Percentiles rank a stretch among this genome's conserved stretches.
Conservation (phyloP, 1,140 invertebrate species). For the Penaeus vannamei region DNA sequence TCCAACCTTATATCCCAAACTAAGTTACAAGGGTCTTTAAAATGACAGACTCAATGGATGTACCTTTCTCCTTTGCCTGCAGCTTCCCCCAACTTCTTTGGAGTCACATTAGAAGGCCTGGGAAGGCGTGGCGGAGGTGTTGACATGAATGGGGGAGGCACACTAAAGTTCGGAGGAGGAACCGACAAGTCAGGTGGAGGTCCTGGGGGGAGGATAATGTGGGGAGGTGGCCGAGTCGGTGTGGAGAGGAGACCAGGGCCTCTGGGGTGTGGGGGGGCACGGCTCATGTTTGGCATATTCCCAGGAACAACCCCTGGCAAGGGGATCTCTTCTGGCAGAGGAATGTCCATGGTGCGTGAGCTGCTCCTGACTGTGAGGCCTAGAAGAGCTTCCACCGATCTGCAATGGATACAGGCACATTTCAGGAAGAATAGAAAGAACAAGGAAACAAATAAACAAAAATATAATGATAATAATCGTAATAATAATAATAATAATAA, state of each 20-base stretch:
- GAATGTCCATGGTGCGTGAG: slow-evolving; percentile 50
- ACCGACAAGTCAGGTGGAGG: slow-evolving; percentile 47
- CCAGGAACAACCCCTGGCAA: slow-evolving; percentile 28
- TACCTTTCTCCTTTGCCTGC: slow-evolving; percentile 30
- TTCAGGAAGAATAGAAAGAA: background rate
- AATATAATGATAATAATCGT: no score
- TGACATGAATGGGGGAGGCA: slow-evolving; percentile 35
- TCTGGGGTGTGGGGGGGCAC: slow-evolving; percentile 13
- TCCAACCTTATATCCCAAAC: no score
- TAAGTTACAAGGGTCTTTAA: background rate
- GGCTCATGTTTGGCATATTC: background rate
- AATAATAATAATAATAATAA: no score
- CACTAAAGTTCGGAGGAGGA: slow-evolving; percentile 44
- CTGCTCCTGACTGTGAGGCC: no score
- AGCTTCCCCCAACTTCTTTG: slow-evolving; percentile 4
- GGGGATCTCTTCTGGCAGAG: slow-evolving; percentile 50
- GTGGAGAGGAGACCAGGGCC: background rate
- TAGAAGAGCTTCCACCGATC: background rate
- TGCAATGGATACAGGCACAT: background rate
- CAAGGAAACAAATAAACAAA: no score
- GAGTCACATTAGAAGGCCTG: background rate
- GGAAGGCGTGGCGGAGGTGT: slow-evolving; percentile 14
- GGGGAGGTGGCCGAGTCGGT: slow-evolving; percentile 1
- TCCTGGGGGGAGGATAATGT: slow-evolving; percentile 47
- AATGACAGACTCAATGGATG: background rate